phyloP scores from a whole-genome alignment of 2,888 invertebrate species.

The Leptopilina syphax region DNA sequence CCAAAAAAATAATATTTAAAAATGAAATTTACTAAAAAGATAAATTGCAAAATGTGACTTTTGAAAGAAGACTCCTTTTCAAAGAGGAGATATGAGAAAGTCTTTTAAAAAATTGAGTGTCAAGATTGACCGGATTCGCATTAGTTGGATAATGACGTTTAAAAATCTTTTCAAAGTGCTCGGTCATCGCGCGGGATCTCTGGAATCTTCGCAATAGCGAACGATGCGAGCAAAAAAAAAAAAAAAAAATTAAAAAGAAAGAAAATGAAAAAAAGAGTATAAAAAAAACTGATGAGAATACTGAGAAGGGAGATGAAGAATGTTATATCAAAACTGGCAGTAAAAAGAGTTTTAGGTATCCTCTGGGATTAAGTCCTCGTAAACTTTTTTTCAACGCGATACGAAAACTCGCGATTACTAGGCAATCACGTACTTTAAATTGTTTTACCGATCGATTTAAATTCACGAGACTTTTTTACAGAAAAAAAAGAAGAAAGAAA shows the following conservation, averaged over 20 bases:
- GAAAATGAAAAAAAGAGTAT: background rate
- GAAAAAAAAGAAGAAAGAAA: background rate
- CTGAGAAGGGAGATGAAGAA: conserved; percentile 13
- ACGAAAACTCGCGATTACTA: conserved; percentile 18
- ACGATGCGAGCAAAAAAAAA: background rate
- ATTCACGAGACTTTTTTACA: background rate
- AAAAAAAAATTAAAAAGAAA: no score
- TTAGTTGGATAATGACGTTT: conserved; percentile 27
- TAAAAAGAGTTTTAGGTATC: conserved; percentile 33
- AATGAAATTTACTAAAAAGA: background rate
- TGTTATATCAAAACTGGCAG: conserved; percentile 35
- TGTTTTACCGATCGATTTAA: conserved; percentile 4
- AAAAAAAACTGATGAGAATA: conserved; percentile 17
- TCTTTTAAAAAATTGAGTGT: background rate
- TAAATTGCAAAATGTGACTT: background rate
- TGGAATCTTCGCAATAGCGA: conserved; percentile 1
- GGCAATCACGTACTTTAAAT: conserved; percentile 21
- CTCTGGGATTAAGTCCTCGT: conserved; percentile 23
- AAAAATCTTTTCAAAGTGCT: conserved; percentile 12
- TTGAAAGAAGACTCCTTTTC: background rate
- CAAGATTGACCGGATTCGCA: conserved; percentile 2
- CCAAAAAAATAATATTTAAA: background rate
- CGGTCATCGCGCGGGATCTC: background rate
- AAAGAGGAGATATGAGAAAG: background rate
- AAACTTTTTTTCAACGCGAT: conserved; percentile 29